Base-by-base conservation (phyloP, 2,797 vertebrate species). In the Capromys pilorides region DNA sequence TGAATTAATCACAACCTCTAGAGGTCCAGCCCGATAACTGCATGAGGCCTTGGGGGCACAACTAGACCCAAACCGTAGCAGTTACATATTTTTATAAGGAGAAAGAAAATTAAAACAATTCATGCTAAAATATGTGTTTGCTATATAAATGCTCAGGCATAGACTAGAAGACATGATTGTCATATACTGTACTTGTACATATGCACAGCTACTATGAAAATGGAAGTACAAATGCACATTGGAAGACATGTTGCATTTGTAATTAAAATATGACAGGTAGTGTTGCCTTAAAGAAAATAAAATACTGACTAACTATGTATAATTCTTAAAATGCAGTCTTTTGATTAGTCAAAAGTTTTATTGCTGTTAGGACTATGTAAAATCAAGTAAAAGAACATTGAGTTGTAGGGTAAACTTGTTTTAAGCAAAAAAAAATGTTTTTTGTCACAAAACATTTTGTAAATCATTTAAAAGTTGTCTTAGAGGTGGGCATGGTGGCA, bases 31-130 rank as follows among this genome's bases (percentile, higher is more conserved):
- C 54, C 16, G 18, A 57, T 57, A 57, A 57, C 54, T 57, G 54
- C 54, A 57, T 18, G 54, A 57, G 16, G 54, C 54, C 16, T 57
- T 57, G 54, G 54, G 54, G 54, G 3, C 54, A 57, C 54, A 57
- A 57, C 54, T 57, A 14, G 13, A 57, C 54, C 54, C 16, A 57
- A 18, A 57, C 54, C 54, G 16, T 57, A 57, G 18, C 54, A 77
- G 3, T 39, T 87, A 79, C 1, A 22, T 83, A 69, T 62, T 83
- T 96, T 95, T 14, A 24, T 88, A 90, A 95, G 51, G 19, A 88
- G 61, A 94, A 93, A 80, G n/a, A 85, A 71, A 41, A 54, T 80
- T 41, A 75, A 45, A 73, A 39, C 14, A 87, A 62, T 26, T 62
- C 73, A 36, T 22, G 73, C 80, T 36, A 88, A 80, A 80, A 49